phyloP scores from a whole-genome alignment of 2,888 invertebrate genomes.

The Drosophila testacea region DNA sequence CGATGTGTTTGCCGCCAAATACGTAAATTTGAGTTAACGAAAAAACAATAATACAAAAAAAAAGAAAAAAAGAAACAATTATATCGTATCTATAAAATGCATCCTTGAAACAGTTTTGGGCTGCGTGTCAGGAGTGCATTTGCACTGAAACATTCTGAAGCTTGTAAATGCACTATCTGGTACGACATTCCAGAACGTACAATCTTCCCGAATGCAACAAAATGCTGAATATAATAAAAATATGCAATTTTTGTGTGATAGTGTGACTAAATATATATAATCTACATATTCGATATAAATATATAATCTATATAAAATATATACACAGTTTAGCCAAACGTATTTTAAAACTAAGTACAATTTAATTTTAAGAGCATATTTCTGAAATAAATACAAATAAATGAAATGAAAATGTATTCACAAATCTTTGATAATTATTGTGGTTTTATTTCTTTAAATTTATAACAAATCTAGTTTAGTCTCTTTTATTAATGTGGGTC shows the following conservation, averaged over 20 bases:
- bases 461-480: neutral
- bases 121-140: constrained; percentile 99
- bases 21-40: neutral
- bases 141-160: constrained; percentile 90
- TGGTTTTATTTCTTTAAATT: constrained; percentile 50
- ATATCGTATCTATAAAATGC: constrained; percentile 31
- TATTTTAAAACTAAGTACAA: neutral
- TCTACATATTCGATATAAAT: constrained; percentile 60
- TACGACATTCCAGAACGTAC: constrained; percentile 95
- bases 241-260: constrained; percentile 82
- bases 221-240: constrained; percentile 58
- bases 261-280: constrained; percentile 43
- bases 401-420: constrained; percentile 26
- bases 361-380: constrained; percentile 39
- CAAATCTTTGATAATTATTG: constrained; percentile 38
- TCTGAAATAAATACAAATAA: constrained; percentile 20
- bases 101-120: constrained; percentile 88
- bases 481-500: neutral
- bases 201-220: constrained; percentile 82
- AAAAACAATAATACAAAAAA: constrained; percentile 2
- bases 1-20: constrained; percentile 33
- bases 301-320: neutral
- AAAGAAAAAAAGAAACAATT: neutral
- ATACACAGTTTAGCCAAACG: constrained; percentile 19
- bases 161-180: constrained; percentile 99